Base-by-base conservation (phyloP, 2,113 vertebrate genomes). In the Ibidorhyncha struthersii region DNA sequence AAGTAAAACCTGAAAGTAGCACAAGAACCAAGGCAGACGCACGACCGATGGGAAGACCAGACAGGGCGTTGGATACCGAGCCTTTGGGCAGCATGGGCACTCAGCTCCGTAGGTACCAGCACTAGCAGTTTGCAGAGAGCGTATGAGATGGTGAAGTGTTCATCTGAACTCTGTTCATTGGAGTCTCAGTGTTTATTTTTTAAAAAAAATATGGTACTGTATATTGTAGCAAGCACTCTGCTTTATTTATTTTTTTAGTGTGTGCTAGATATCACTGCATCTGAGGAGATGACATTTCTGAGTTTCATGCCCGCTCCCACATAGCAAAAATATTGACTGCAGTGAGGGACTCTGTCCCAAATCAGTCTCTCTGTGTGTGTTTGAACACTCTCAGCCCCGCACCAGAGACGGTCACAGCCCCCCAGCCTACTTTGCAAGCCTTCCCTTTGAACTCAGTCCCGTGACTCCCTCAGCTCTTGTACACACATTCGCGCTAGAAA, bases 401-500 rank as follows among this genome's bases (percentile, higher is more conserved):
- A 4, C 6, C 36, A 77, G 67, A 38, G 41, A 52, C 12, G 0
- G 1, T 3, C 0, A 0, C 53, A 72, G 25, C 8, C 29, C 45
- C 49, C 10, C 45, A 86, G 32, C 9, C 58, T 76, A 49, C 25
- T 20, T 32, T 34, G 25, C 10, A 80, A 41, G 10, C 19, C 22
- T 62, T 72, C 58, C 23, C 45, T 83, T 86, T 49, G 14, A 70
- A 21, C 27, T 41, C 32, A 66, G 13, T 14, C 36, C 47, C 1
- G 0, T 8, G 20, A 38, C 43, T 38, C 30, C 8, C 23, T 84
- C 91, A 88, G 40, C 47, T 38, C 67, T 67, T 62, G n/a, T 66
- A 69, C 22, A 26, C 23, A 36, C 3, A 1, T 56, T 56, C 7
- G 25, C 0, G 0, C 15, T 25, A 53, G 40, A 80, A 93, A 88